A percentile compares a stretch with the other conserved stretches of the same genome.
Evolutionary conservation across 2,888 invertebrate genomes (phyloP).

Genomic region (Chloroclystis v-ata): DNA sequence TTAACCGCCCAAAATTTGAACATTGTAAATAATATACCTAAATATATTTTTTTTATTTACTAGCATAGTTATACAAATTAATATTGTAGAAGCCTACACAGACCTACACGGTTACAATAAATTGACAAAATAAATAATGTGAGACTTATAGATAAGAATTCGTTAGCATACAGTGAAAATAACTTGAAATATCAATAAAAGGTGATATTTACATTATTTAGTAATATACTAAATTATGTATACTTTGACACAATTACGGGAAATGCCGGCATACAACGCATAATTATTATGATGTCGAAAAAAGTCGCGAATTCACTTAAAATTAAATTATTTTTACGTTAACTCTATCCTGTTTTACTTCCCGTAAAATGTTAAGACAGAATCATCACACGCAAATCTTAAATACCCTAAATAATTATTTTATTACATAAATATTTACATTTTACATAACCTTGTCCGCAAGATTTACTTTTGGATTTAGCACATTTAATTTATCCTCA

Average conservation of each 20-base stretch:
- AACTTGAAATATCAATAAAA: constrained; percentile 56
- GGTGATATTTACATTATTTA: constrained; percentile 72
- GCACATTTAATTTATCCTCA: constrained; percentile 38
- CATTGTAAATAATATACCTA: constrained; percentile 43
- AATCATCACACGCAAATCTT: constrained; percentile 52
- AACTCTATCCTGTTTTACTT: constrained; percentile 2
- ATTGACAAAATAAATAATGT: constrained; percentile 62
- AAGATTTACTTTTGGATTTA: constrained; percentile 53
- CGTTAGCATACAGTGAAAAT: constrained; percentile 57
- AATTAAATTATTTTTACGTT: constrained; percentile 1
- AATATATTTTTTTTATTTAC: constrained; percentile 23
- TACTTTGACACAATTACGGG: constrained; percentile 62
- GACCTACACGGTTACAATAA: constrained; percentile 56
- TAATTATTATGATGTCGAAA: neutral
- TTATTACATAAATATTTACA: constrained; percentile 72
- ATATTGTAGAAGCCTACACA: constrained; percentile 44
- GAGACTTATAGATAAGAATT: constrained; percentile 54
- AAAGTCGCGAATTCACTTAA: neutral
- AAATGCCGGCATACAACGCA: constrained; percentile 35
- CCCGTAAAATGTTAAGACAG: constrained; percentile 53
- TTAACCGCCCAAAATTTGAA: constrained; percentile 29
- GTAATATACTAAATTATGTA: constrained; percentile 76
- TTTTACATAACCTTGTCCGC: constrained; percentile 40
- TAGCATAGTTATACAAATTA: constrained; percentile 26
- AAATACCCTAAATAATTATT: constrained; percentile 45